These are phyloP conservation scores for Xestobium rufovillosum DNA, from an alignment of 2,888 invertebrate genomes.

Conservation along the genomic window DNA sequence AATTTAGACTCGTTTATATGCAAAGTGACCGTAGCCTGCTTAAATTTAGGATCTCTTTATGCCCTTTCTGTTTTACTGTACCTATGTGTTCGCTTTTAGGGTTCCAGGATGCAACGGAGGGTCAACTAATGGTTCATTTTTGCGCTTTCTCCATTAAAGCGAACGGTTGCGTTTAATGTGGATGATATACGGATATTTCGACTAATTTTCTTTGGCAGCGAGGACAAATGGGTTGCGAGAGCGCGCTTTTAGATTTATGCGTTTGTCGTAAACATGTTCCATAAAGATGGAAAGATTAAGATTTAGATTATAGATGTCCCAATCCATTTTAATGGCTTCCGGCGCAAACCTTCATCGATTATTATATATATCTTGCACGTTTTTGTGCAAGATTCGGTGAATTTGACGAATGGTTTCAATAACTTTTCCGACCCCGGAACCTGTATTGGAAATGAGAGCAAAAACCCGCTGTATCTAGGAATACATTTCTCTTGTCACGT, in stretches of 20 bases:
- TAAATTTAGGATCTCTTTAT: conserved; percentile 33
- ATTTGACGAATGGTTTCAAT: conserved; percentile 39
- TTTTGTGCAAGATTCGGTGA: conserved; percentile 31
- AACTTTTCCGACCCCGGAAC: conserved; percentile 33
- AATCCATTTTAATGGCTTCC: conserved; percentile 1
- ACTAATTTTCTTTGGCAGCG: too few relatives aligned
- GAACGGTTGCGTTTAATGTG: too few relatives aligned
- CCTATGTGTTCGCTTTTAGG: too few relatives aligned
- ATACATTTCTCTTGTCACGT: conserved; percentile 36
- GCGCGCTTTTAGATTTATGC: too few relatives aligned
- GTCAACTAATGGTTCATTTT: too few relatives aligned
- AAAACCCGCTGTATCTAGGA: conserved; percentile 31
- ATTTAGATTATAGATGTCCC: too few relatives aligned
- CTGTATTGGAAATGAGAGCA: conserved; percentile 33
- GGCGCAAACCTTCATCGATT: conserved; percentile 25
- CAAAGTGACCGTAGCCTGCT: conserved; percentile 35
- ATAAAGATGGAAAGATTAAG: too few relatives aligned
- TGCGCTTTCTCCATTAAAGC: too few relatives aligned
- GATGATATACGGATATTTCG: too few relatives aligned
- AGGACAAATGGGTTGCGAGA: too few relatives aligned
- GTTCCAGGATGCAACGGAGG: too few relatives aligned
- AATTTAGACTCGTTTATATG: conserved; percentile 38
- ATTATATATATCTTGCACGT: conserved; percentile 29
- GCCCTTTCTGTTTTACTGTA: conserved; percentile 31
- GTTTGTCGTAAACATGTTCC: too few relatives aligned